These are phyloP conservation scores for Rhagoletis zephyria DNA, from an alignment of 1,140 invertebrate species.

Conservation along the genomic window DNA sequence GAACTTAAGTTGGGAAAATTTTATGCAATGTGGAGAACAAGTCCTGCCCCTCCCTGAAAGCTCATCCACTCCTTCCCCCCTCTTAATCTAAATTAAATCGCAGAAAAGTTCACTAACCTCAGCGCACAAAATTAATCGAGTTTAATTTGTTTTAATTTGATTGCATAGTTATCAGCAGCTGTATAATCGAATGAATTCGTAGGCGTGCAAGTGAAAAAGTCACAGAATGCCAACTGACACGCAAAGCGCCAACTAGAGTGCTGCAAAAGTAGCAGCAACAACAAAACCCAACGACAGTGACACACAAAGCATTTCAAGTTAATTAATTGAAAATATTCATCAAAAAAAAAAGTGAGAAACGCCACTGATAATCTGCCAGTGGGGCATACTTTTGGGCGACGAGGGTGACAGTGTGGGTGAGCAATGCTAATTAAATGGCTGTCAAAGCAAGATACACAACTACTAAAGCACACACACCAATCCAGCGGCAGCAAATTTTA, in stretches of 20 bases:
- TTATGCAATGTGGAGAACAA: background rate
- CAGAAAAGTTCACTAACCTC: conserved; percentile 28
- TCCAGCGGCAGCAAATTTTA: background rate
- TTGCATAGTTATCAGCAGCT: conserved; percentile 40
- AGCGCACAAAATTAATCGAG: conserved; percentile 31
- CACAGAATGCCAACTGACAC: background rate
- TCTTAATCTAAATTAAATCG: conserved; percentile 22
- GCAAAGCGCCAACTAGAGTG: background rate
- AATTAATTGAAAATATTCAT: conserved; percentile 50
- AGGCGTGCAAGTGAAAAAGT: background rate
- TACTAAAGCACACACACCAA: background rate
- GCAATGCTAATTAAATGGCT: conserved; percentile 15
- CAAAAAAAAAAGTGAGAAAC: background rate
- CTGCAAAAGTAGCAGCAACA: background rate
- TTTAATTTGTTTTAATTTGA: conserved; percentile 46
- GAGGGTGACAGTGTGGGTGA: background rate
- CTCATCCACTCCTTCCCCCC: background rate
- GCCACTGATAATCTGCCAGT: background rate
- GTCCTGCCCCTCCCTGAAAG: too few species aligned
- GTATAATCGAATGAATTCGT: conserved; percentile 3
- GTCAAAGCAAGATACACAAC: background rate
- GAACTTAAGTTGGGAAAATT: background rate
- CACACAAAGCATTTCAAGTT: conserved; percentile 34
- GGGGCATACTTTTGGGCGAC: conserved; percentile 15
- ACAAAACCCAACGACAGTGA: background rate